Percentiles rank a stretch among this genome's conserved stretches.
These are phyloP conservation scores for Stramonita haemastoma DNA, from an alignment of 2,888 invertebrate species.

Conservation along the genomic window DNA sequence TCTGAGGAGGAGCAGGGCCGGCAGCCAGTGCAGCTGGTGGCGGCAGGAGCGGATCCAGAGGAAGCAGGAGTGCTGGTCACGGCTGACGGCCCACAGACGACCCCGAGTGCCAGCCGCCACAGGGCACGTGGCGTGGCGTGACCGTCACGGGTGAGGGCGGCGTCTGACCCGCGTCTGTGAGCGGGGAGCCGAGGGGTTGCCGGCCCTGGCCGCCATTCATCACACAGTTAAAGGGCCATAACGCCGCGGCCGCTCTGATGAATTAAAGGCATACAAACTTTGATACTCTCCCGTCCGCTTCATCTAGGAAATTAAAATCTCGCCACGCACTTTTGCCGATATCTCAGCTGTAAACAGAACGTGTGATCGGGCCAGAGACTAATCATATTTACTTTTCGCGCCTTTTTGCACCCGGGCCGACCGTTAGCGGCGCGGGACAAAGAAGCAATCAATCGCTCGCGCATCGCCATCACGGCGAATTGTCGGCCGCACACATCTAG, in stretches of 20 bases:
- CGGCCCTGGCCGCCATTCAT: conserved; percentile 55
- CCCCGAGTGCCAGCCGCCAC: conserved; percentile 3
- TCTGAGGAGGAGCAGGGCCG: background rate
- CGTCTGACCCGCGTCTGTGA: conserved; percentile 3
- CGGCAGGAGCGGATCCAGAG: background rate
- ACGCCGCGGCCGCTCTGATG: conserved; percentile 55
- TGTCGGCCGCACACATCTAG: conserved; percentile 48
- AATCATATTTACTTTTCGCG: conserved; percentile 61
- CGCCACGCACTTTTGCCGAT: conserved; percentile 53
- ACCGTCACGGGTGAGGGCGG: conserved; percentile 42
- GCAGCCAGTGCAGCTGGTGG: background rate
- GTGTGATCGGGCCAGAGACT: conserved; percentile 55
- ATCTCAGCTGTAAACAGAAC: conserved; percentile 59
- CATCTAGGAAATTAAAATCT: conserved; percentile 66
- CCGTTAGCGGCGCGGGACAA: conserved; percentile 50
- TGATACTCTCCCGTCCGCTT: conserved; percentile 57
- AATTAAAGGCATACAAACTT: conserved; percentile 60
- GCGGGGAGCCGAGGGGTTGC: conserved; percentile 40
- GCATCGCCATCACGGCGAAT: conserved; percentile 51
- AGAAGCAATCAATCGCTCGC: conserved; percentile 57
- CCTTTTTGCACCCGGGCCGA: conserved; percentile 53
- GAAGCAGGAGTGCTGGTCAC: conserved; percentile 3
- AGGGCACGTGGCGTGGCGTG: conserved; percentile 16
- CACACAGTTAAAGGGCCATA: conserved; percentile 59
- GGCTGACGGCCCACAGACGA: conserved; percentile 14